Evolutionary conservation across 2,888 invertebrate genomes (phyloP), one percentile per base, ranked within the genome.

Genomic region (Alitta virens): DNA sequence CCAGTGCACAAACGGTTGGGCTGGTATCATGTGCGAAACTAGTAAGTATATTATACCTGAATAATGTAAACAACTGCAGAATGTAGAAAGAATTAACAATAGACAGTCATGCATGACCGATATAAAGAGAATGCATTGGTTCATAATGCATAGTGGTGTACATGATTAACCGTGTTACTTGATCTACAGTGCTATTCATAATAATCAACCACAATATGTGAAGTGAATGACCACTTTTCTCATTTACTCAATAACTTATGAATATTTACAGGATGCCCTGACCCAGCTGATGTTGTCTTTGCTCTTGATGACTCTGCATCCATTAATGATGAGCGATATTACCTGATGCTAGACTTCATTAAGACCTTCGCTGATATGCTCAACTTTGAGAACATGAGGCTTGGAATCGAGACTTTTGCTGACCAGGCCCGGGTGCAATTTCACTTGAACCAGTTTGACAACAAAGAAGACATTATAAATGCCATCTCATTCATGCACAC

Each of bases 241-340:
- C 33, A 33, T 33, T 33, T 33, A 33, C 33, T 33, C 33, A 33
- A 33, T 12, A 33, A 33, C 33, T 7, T 33, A 33, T 33, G 33
- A 18, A 46, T 52, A 18, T 54, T 24, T 40, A 12, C 56, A 69
- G 69, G 40, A 27, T 69, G 69, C 46, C 18, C 25, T 2, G 21
- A 57, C 14, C 63, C 62, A 26, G 65, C 68, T 12, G 70, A 70
- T 59, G 42, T 70, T 18, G 63, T 56, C 2, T 63, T 70, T 27
- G 54, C 67, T 1, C 38, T 70, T 24, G 70, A 70, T 50, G 33
- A 65, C 9, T 67, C 67, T 7, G 62, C 65, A 40, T 63, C 58
- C 42, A 62, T 70, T 5, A 43, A 63, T 16, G 49, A 63, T 33
- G 52, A 62, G 9, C 60, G 66, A 50, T 70, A 62, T 62, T 38